phyloP scores from a whole-genome alignment of 2,113 vertebrate species.

The Columbina picui region DNA sequence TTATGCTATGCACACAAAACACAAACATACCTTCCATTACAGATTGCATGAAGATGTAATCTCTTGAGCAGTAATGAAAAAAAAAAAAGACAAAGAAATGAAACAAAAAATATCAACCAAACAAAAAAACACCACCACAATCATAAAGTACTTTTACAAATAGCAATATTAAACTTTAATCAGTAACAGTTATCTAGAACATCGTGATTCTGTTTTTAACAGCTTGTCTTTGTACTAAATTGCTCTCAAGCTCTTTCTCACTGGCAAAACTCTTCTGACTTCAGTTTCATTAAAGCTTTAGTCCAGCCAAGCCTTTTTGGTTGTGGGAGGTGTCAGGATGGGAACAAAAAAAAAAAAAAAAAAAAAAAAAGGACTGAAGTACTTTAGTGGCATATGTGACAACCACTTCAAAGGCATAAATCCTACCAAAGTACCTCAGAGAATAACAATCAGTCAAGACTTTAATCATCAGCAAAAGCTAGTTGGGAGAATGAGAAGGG shows the following conservation, averaged over 20 bases:
- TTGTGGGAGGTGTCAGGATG: not conserved
- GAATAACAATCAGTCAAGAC: constrained; percentile 66
- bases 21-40: not conserved
- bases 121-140: no score
- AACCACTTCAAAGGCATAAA: constrained; percentile 64
- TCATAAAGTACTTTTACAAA: constrained; percentile 1
- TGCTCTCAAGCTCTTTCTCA: not conserved
- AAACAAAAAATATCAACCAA: no score
- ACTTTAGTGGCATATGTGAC: constrained; percentile 30
- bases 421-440: constrained; percentile 51
- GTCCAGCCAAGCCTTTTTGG: not conserved
- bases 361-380: not conserved
- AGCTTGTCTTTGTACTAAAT: not conserved
- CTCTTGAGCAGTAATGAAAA: not conserved
- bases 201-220: not conserved
- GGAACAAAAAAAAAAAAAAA: not conserved
- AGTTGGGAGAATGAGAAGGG: constrained; percentile 51
- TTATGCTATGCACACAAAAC: not conserved
- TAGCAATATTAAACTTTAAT: constrained; percentile 6
- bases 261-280: constrained; percentile 1
- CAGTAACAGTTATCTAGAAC: not conserved
- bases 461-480: constrained; percentile 70
- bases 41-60: not conserved
- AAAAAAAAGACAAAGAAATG: no score
- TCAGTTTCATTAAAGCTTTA: constrained; percentile 18